A percentile compares a stretch with the other conserved stretches of the same genome.
Evolutionary conservation across 2,113 vertebrate species (phyloP).

Genomic region (Smithornis capensis): DNA sequence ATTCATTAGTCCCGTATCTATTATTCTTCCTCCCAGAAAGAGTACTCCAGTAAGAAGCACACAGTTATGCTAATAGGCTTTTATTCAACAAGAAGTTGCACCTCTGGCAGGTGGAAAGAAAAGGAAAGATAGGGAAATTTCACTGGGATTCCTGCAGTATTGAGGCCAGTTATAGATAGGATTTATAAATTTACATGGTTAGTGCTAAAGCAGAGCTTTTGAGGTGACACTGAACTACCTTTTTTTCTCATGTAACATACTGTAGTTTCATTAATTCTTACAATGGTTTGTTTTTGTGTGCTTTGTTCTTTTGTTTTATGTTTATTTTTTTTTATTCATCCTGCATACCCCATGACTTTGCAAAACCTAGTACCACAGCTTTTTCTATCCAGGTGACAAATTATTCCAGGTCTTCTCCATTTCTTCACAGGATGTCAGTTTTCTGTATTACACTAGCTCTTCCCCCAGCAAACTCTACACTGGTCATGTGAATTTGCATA

Average conservation of each 20-base stretch:
- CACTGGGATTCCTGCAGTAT: not conserved
- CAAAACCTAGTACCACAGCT: not conserved
- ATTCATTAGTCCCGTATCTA: fast-evolving
- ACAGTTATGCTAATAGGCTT: not conserved
- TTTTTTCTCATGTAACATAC: not conserved
- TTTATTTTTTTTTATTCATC: not conserved
- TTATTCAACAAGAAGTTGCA: not conserved
- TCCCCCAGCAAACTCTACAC: not conserved
- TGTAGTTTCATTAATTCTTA: not conserved
- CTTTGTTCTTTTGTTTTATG: no score
- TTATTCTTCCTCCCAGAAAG: not conserved
- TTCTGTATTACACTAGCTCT: not conserved
- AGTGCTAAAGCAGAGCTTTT: not conserved
- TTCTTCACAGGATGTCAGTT: not conserved
- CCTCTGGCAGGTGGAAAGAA: not conserved
- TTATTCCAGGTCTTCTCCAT: not conserved
- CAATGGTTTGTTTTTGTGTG: not conserved
- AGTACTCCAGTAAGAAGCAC: fast-evolving
- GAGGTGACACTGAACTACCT: not conserved
- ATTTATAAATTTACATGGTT: not conserved
- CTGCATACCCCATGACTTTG: not conserved
- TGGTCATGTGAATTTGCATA: not conserved
- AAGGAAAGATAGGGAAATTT: not conserved
- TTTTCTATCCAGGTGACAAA: not conserved
- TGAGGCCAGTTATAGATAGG: not conserved